Evolutionary conservation across 1,140 invertebrate species (phyloP), one percentile per base, ranked within the genome.

Genomic region (Philopotamus ludificatus): DNA sequence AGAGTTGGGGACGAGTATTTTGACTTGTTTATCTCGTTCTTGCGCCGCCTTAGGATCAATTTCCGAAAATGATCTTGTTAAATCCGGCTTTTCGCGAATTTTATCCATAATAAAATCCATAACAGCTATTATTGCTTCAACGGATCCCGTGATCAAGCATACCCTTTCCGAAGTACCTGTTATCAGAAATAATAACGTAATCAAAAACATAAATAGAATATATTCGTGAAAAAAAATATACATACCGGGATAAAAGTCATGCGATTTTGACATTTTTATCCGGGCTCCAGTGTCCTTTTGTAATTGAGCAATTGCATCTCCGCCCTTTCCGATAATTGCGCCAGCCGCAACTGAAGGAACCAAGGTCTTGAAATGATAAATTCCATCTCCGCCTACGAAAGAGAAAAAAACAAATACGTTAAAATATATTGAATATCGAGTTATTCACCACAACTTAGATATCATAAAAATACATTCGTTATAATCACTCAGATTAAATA

Each of bases 211-310:
- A 18, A 63, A 15, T 3, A 62, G 39, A 7, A 28, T 34, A 4
- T 7, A 34, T 34, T 54, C n/a, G 7, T 54, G 44, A 7, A 10
- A 44, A 34, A 7, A 4, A 34, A 34, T 34, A 50, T 39, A 77
- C 81, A 82, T 82, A 96, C 95, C 95, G 83, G 95, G 95, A 85
- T 97, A 98, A 80, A 95, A 97, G 78, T 98, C 95, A 76, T 95
- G 94, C 15, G 94, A 93, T 82, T 97, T 98, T 66, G 95, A 98
- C 95, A 98, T 98, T 85, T 98, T 98, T 63, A 98, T 92, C 71
- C 93, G 85, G 69, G 95, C 93, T 72, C 92, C 92, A 41, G 94
- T 93, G 76, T 97, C 94, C 79, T 96, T 96, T 80, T 98, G 95
- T 71, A 98, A 81, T 76, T 97, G 93, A 70, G 93, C 95, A 80